phyloP scores from a whole-genome alignment of 35 echinoderm and acorn worm genomes.

The Apostichopus californicus region DNA sequence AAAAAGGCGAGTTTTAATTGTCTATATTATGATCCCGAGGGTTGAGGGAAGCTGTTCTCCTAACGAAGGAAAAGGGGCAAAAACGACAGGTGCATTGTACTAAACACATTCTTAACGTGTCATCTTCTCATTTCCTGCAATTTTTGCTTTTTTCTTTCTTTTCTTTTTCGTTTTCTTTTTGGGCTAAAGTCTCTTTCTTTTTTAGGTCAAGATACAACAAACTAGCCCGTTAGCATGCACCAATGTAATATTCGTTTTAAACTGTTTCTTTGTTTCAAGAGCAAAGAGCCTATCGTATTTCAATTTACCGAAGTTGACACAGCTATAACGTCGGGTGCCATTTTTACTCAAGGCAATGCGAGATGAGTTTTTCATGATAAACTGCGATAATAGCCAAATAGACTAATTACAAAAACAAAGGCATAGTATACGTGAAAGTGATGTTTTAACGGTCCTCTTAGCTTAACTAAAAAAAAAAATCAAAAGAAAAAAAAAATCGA shows the following conservation, averaged over 20 bases:
- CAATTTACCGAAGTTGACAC: conserved; percentile 19
- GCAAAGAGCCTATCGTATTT: conserved; percentile 11
- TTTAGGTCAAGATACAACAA: conserved; percentile 31
- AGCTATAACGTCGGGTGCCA: not conserved
- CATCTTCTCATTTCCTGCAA: conserved; percentile 35
- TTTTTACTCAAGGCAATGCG: not conserved
- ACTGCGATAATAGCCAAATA: conserved; percentile 5
- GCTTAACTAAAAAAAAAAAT: too few relatives aligned
- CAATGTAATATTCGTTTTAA: conserved; percentile 25
- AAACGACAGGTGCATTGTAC: conserved; percentile 32
- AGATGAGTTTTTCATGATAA: not conserved
- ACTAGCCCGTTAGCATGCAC: conserved; percentile 26
- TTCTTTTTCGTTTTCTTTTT: too few relatives aligned
- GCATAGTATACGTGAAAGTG: not conserved
- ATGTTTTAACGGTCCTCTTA: not conserved
- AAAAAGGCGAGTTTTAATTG: conserved; percentile 38
- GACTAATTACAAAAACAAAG: not conserved
- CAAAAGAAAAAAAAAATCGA: not conserved
- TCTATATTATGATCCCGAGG: conserved; percentile 11
- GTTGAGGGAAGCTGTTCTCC: conserved; percentile 6
- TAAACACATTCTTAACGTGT: conserved; percentile 24
- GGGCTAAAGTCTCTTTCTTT: not conserved
- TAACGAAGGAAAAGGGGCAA: conserved; percentile 2
- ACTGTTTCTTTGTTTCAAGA: not conserved
- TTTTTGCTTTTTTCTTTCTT: too few relatives aligned